Percentiles rank a stretch among this genome's conserved stretches.
phyloP scores from a whole-genome alignment of 2,797 vertebrate genomes.

The Hybognathus amarus region DNA sequence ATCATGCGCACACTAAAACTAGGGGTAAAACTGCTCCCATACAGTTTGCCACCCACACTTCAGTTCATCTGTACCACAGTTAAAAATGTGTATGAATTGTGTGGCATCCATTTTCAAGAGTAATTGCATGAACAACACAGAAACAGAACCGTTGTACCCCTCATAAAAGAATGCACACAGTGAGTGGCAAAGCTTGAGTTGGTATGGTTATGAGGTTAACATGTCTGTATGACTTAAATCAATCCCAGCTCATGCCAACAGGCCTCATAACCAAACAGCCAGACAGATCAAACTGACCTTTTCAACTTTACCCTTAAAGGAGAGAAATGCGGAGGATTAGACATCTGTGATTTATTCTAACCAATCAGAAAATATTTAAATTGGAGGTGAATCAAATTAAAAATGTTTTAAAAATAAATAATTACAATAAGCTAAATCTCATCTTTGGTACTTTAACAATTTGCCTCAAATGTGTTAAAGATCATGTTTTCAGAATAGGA shows the following conservation, averaged over 20 bases:
- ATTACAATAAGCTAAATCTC: not conserved
- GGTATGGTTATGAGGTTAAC: slow-evolving; percentile 33
- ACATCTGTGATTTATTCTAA: not conserved
- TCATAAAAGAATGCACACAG: slow-evolving; percentile 23
- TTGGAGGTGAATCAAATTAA: not conserved
- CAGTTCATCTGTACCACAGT: not conserved
- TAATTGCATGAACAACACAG: not conserved
- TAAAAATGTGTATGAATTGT: slow-evolving; percentile 9
- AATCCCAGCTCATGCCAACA: slow-evolving; percentile 66
- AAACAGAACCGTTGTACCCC: not conserved
- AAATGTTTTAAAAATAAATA: not conserved
- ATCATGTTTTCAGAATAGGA: not conserved
- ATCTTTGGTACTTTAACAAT: not conserved
- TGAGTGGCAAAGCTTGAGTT: not conserved
- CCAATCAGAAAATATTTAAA: not conserved
- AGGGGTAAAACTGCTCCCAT: slow-evolving; percentile 9
- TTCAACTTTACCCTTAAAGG: slow-evolving; percentile 75
- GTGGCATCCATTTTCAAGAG: not conserved
- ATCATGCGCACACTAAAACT: slow-evolving; percentile 26
- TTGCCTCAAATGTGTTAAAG: not conserved
- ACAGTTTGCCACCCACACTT: slow-evolving; percentile 1
- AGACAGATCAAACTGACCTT: slow-evolving; percentile 70
- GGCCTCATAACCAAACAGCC: slow-evolving; percentile 32
- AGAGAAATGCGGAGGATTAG: not conserved
- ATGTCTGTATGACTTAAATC: slow-evolving; percentile 40